These are phyloP conservation scores for Cataglyphis cursor DNA, from an alignment of 2,888 invertebrate genomes.

Conservation along the genomic window DNA sequence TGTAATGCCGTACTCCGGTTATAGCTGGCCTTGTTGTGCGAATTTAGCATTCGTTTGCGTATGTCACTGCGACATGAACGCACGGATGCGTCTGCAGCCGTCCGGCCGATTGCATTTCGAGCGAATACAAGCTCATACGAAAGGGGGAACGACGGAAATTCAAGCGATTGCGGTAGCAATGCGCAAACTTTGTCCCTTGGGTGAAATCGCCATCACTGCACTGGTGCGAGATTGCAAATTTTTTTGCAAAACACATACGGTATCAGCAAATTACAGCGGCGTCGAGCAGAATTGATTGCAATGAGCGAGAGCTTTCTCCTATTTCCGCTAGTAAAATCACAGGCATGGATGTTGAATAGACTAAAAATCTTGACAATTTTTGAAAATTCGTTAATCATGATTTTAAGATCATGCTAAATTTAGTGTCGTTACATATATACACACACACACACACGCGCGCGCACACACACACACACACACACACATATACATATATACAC, in stretches of 20 bases:
- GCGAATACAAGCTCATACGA: not conserved
- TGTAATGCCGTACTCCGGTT: not conserved
- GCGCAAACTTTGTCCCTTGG: constrained; percentile 18
- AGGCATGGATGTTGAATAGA: not conserved
- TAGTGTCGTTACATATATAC: not conserved
- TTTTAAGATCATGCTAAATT: not conserved
- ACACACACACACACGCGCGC: not conserved
- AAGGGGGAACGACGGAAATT: not conserved
- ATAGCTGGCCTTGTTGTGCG: constrained; percentile 2
- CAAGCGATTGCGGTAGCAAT: constrained; percentile 14
- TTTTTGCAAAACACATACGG: not conserved
- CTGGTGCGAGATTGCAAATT: not conserved
- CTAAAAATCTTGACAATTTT: not conserved
- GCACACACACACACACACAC: no score
- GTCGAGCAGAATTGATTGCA: not conserved
- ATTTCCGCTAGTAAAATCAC: not conserved
- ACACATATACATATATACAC: not conserved
- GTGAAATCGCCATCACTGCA: not conserved
- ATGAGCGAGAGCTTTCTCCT: not conserved
- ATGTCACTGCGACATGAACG: constrained; percentile 20
- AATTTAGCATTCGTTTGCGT: constrained; percentile 19
- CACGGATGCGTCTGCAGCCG: constrained; percentile 24
- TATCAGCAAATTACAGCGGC: not conserved
- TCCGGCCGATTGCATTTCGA: constrained; percentile 29
- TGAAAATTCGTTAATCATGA: not conserved